Percentiles rank a stretch among this genome's conserved stretches.
These are phyloP conservation scores for Malurus elegans DNA, from an alignment of 2,113 vertebrate species.

Conservation along the genomic window DNA sequence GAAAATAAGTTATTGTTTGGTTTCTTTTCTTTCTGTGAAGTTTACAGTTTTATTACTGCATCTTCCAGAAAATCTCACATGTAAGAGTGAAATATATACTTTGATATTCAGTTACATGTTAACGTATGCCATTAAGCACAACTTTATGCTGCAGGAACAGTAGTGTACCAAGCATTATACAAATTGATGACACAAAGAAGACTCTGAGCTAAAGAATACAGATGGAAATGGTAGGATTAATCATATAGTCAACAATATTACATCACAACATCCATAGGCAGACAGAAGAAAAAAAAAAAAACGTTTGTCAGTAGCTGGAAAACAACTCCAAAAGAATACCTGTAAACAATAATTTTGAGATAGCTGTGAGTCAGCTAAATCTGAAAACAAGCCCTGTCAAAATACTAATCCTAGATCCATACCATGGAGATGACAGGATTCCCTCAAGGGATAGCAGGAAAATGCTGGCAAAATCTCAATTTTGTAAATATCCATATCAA, in stretches of 20 bases:
- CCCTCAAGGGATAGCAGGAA: not conserved
- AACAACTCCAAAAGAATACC: not conserved
- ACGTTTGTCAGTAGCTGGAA: not conserved
- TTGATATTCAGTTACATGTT: not conserved
- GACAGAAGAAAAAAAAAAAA: not conserved
- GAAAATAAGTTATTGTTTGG: not conserved
- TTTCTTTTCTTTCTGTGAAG: not conserved
- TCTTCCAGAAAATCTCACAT: not conserved
- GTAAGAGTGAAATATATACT: not conserved
- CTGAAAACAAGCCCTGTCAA: not conserved
- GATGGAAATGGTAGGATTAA: not conserved
- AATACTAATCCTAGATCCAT: not conserved
- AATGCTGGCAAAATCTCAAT: not conserved
- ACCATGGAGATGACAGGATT: not conserved
- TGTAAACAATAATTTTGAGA: not conserved
- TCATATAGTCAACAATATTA: not conserved
- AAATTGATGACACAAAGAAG: not conserved
- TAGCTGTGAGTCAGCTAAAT: not conserved
- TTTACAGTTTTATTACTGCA: not conserved
- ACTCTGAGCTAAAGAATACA: not conserved
- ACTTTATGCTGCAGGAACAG: not conserved
- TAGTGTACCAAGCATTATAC: not conserved
- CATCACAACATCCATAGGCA: not conserved
- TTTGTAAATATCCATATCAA: not conserved
- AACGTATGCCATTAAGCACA: not conserved